phyloP scores from a whole-genome alignment of 1,140 invertebrate species.

The Campoletis sonorensis region DNA sequence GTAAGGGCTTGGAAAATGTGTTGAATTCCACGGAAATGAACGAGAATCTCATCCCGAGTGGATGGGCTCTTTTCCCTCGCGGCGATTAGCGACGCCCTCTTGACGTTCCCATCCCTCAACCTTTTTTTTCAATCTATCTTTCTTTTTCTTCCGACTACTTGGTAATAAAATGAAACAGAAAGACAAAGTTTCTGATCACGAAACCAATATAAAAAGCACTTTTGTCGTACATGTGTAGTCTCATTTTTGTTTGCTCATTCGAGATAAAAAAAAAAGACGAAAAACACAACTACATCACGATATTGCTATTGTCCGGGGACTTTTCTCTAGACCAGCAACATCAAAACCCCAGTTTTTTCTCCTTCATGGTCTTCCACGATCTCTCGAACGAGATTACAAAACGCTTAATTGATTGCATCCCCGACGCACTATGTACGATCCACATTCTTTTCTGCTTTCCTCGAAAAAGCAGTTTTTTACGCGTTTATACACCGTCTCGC shows the following conservation, averaged over 20 bases:
- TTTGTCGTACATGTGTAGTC: neutral
- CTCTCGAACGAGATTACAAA: slow-evolving; percentile 44
- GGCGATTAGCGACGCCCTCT: slow-evolving; percentile 25
- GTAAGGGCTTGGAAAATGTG: neutral
- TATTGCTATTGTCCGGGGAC: neutral
- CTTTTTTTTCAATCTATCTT: slow-evolving; percentile 8
- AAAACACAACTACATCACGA: neutral
- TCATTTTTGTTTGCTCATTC: neutral
- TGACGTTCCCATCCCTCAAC: neutral
- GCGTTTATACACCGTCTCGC: neutral
- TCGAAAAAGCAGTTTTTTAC: neutral
- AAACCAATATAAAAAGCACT: slow-evolving; percentile 30
- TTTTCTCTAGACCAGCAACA: slow-evolving; percentile 2
- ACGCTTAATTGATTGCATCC: slow-evolving; percentile 49
- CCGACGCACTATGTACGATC: slow-evolving; percentile 26
- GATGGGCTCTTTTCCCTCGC: neutral
- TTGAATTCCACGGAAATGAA: slow-evolving; percentile 38
- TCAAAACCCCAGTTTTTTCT: neutral
- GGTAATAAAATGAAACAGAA: neutral
- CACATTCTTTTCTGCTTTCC: neutral
- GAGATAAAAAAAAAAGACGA: neutral
- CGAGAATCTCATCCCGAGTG: slow-evolving; percentile 27
- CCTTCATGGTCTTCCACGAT: slow-evolving; percentile 13
- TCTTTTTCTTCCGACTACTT: slow-evolving; percentile 7
- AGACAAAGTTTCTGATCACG: neutral